These are phyloP conservation scores for Penaeus indicus DNA, from an alignment of 1,140 invertebrate genomes.

Conservation along the genomic window DNA sequence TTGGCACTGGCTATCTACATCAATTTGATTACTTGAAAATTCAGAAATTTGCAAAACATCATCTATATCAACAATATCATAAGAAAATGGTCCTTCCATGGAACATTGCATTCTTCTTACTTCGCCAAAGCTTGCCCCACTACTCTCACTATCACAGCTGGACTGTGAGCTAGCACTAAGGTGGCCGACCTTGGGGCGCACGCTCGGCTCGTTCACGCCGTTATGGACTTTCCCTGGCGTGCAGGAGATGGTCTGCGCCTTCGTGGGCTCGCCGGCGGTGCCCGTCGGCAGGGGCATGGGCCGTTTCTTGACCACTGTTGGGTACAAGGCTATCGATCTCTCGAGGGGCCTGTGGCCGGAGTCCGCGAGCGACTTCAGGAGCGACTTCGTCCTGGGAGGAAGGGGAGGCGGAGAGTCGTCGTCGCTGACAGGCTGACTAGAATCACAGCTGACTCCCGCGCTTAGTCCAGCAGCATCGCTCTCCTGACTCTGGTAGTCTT, in stretches of 20 bases:
- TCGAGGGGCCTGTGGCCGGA: constrained; percentile 70
- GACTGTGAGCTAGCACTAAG: constrained; percentile 53
- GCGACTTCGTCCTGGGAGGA: constrained; percentile 69
- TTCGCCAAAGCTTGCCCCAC: constrained; percentile 42
- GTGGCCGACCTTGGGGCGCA: constrained; percentile 60
- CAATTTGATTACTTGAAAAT: constrained; percentile 50
- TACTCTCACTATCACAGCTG: constrained; percentile 59
- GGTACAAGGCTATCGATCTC: constrained; percentile 69
- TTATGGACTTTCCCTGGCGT: constrained; percentile 32
- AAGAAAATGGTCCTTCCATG: constrained; percentile 59
- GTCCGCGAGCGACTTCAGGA: constrained; percentile 53
- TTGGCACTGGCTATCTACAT: constrained; percentile 59
- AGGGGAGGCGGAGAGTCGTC: constrained; percentile 70
- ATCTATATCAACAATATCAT: constrained; percentile 65
- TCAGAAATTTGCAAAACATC: constrained; percentile 59
- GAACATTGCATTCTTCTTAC: constrained; percentile 35
- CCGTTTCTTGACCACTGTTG: constrained; percentile 51
- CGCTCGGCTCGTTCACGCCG: constrained; percentile 62
- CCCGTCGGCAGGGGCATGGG: constrained; percentile 44
- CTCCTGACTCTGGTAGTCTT: constrained; percentile 54
- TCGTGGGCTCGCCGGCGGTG: constrained; percentile 18
- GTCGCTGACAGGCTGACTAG: constrained; percentile 35
- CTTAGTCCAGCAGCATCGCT: constrained; percentile 28
- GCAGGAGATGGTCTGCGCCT: background rate
- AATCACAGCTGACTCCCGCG: constrained; percentile 34